Evolutionary conservation across 37 sponge, comb jelly and placozoan genomes (phyloP), one percentile per base, ranked within the genome.

Genomic region (Beroe ovata): DNA sequence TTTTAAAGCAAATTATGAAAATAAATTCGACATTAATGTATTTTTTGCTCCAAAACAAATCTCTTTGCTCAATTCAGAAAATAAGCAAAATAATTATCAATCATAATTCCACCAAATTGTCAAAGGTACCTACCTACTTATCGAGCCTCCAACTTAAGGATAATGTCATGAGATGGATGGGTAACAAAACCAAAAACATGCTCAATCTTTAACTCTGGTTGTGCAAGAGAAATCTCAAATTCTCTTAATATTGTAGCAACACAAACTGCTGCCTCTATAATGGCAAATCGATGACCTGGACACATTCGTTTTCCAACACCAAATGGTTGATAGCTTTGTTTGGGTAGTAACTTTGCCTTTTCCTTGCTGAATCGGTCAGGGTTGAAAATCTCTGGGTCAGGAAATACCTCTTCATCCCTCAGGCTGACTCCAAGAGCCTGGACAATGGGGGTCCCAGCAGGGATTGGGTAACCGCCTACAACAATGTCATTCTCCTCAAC

Each of bases 201-300:
- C 29, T 90, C 89, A 0, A 92, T 66, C 26, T 34, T 90, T 1
- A 84, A 30, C 21, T 81, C 77, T 23, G 66, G 84, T 23, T 47
- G 64, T 0, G 91, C 71, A 20, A 92, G 89, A 19, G 63, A 88
- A 0, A 92, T 0, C 29, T 60, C 40, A 81, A 91, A 95, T 41
- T 40, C 39, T 19, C 77, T 81, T 0, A 94, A 60, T 21, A 96
- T 64, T 39, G 90, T 59, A 20, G 91, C 59, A 0, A 91, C 28
- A 38, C 94, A 91, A 20, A 92, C 77, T 16, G 60, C 64, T 33
- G 92, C 94, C 60, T 96, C 96, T 81, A 93, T 71, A 71, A 92
- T 92, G 20, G 95, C 88, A 91, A 96, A 96, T 29, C 89, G 64
- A 64, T 94, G 92, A 38, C 96, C 96, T 34, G 96, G 96, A 88